phyloP scores from a whole-genome alignment of 1,140 invertebrate species.

The Gyrodactylus salaris region DNA sequence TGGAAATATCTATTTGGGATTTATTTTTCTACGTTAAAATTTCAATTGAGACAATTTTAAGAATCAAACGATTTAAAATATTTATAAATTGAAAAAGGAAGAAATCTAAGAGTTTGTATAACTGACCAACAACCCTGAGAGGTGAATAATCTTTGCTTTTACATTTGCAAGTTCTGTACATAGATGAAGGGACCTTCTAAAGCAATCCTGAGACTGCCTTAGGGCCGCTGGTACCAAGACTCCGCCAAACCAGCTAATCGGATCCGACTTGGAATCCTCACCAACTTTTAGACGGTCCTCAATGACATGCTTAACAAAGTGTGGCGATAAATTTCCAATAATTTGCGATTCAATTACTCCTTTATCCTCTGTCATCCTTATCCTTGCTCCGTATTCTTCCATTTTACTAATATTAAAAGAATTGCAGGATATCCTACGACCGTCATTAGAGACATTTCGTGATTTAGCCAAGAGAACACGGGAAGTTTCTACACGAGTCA shows the following conservation, averaged over 20 bases:
- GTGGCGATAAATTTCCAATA: neutral
- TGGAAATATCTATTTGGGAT: no score
- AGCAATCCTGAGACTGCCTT: neutral
- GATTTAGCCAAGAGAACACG: neutral
- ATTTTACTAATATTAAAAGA: neutral
- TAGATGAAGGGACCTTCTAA: neutral
- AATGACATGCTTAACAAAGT: neutral
- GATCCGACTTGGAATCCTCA: neutral
- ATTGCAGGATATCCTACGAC: neutral
- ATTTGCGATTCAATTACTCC: no score
- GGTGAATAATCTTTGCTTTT: neutral
- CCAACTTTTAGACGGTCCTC: neutral
- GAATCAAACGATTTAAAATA: no score
- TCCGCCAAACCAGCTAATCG: neutral
- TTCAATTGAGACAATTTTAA: no score
- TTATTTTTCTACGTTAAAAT: no score
- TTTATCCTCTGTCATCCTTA: neutral
- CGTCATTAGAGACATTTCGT: no score
- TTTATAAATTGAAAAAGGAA: no score
- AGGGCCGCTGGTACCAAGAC: neutral
- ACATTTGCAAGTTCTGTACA: neutral
- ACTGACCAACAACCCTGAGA: neutral
- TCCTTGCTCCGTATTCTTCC: neutral
- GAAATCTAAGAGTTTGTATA: no score
- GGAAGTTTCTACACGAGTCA: neutral